phyloP scores from a whole-genome alignment of 2,888 invertebrate genomes.

The Amiota minor region DNA sequence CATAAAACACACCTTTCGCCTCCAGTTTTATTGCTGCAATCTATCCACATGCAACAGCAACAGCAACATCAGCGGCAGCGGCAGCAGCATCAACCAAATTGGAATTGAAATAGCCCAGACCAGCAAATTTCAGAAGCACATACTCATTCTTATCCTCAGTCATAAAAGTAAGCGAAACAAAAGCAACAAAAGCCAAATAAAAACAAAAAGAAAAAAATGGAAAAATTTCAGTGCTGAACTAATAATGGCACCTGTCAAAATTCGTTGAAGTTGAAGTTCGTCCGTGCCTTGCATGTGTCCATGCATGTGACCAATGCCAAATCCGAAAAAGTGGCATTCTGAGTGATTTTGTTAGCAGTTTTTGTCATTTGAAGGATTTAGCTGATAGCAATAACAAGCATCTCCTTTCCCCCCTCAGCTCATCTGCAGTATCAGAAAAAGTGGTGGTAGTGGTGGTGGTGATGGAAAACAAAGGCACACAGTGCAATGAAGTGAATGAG shows the following conservation, averaged over 20 bases:
- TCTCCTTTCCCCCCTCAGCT: too few relatives aligned
- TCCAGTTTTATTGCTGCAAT: constrained; percentile 62
- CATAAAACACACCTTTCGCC: background rate
- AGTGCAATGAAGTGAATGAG: background rate
- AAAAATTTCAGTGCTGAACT: constrained; percentile 68
- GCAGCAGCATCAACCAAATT: constrained; percentile 44
- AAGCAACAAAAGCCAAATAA: constrained; percentile 38
- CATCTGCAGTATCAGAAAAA: too few relatives aligned
- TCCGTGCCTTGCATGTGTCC: background rate
- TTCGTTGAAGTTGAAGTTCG: constrained; percentile 52
- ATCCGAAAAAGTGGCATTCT: constrained; percentile 56
- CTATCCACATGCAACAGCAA: constrained; percentile 58
- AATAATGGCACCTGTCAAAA: constrained; percentile 72
- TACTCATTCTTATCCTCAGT: constrained; percentile 15
- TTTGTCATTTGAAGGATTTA: constrained; percentile 65
- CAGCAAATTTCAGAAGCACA: background rate
- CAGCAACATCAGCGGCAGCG: constrained; percentile 39
- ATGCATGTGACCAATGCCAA: constrained; percentile 4
- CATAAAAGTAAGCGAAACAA: constrained; percentile 40
- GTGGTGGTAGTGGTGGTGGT: too few relatives aligned
- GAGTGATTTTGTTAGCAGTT: constrained; percentile 69
- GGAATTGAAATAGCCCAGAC: background rate
- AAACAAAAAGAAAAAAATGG: constrained; percentile 50
- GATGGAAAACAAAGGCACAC: background rate
- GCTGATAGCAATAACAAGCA: constrained; percentile 48